Percentiles rank a stretch among this genome's conserved stretches.
Conservation (phyloP, 2,113 vertebrate genomes). For the Tyrannus savana region DNA sequence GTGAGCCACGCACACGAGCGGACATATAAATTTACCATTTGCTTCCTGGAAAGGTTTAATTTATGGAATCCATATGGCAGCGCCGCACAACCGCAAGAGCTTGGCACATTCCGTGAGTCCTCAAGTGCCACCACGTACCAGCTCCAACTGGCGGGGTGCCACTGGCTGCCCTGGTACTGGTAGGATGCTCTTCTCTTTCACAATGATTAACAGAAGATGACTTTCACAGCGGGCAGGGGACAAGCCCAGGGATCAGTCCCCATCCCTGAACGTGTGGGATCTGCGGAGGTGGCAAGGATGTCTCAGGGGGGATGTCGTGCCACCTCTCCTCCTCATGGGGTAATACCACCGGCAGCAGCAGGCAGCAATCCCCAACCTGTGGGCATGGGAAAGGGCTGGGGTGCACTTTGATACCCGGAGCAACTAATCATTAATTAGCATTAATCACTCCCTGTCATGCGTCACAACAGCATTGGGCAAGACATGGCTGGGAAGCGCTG, state of each 20-base stretch:
- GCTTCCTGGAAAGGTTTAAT: conserved; percentile 70
- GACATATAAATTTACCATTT: conserved; percentile 27
- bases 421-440: conserved; percentile 43
- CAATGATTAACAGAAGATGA: neutral
- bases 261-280: neutral
- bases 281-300: neutral
- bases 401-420: neutral
- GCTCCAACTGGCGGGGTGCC: conserved; percentile 31
- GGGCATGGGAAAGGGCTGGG: neutral
- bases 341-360: neutral
- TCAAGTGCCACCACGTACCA: conserved; percentile 7
- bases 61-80: conserved; percentile 75
- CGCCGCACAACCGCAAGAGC: neutral
- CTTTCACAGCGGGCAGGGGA: neutral
- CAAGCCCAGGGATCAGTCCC: neutral
- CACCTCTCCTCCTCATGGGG: fast-evolving
- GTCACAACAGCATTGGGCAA: neutral
- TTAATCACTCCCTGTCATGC: neutral
- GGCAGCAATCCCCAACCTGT: conserved; percentile 1
- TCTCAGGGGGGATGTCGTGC: fast-evolving
- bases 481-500: neutral
- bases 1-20: neutral
- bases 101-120: neutral
- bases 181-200: neutral
- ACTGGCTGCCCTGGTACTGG: neutral